phyloP scores from a whole-genome alignment of 2,113 vertebrate species.

The Gallinago paraguaiae region DNA sequence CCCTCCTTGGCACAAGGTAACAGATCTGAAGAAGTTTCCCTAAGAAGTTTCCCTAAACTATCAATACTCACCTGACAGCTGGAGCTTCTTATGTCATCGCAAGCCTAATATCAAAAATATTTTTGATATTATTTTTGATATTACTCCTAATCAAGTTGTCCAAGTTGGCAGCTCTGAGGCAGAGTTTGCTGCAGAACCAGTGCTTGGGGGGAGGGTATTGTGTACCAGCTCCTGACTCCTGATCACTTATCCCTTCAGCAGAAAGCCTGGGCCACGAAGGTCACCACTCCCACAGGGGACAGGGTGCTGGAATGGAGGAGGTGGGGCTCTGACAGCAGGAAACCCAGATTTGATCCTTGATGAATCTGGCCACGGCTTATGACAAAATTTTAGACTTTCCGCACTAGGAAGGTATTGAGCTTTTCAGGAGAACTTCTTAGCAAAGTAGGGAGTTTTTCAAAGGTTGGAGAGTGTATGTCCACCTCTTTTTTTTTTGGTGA shows the following conservation, averaged over 20 bases:
- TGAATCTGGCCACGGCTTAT: background rate
- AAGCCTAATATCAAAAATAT: background rate
- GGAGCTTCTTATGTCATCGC: background rate
- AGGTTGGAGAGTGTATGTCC: background rate
- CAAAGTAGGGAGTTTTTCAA: background rate
- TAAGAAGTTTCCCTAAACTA: too few species aligned
- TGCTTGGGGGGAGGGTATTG: background rate
- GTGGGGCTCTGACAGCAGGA: background rate
- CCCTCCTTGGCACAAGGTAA: background rate
- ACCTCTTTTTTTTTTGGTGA: background rate
- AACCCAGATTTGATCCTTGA: background rate
- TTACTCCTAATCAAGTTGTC: background rate
- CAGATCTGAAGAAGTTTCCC: background rate
- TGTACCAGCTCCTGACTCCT: background rate
- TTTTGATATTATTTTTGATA: too few species aligned
- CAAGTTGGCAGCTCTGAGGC: background rate
- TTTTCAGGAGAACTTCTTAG: background rate
- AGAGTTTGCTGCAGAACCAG: background rate
- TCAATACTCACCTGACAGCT: fast-evolving
- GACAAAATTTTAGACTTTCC: background rate
- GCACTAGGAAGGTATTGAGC: background rate
- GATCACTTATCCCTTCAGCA: background rate
- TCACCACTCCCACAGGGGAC: fast-evolving
- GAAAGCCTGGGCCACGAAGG: background rate
- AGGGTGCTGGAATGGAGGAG: background rate